phyloP scores from a whole-genome alignment of 92 coral and sea anemone genomes.

The Blastomussa wellsi region DNA sequence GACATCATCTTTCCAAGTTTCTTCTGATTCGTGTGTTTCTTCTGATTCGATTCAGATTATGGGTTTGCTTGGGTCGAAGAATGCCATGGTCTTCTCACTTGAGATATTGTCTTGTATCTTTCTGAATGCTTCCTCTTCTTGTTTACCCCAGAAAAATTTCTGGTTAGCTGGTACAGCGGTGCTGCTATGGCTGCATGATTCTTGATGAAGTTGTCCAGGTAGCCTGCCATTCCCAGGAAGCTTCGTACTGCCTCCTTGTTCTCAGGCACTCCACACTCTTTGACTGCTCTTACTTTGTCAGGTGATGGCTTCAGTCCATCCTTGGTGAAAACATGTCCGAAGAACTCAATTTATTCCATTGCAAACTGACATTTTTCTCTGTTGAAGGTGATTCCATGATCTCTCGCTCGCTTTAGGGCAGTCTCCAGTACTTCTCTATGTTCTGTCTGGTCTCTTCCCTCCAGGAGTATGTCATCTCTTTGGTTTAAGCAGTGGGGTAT shows the following conservation, averaged over 20 bases:
- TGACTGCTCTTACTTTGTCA: slow-evolving; percentile 67
- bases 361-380: slow-evolving; percentile 61
- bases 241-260: too few relatives aligned
- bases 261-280: slow-evolving; percentile 52
- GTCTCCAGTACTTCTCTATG: slow-evolving; percentile 33
- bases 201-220: slow-evolving; percentile 25
- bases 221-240: background rate
- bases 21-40: slow-evolving; percentile 55
- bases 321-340: slow-evolving; percentile 54
- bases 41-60: too few relatives aligned
- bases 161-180: slow-evolving; percentile 35
- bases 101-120: slow-evolving; percentile 66
- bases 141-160: slow-evolving; percentile 39
- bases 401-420: slow-evolving; percentile 55
- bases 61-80: too few relatives aligned
- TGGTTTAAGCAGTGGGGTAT: slow-evolving; percentile 51
- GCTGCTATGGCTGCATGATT: slow-evolving; percentile 55
- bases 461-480: slow-evolving; percentile 51
- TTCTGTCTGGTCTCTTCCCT: slow-evolving; percentile 33
- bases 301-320: slow-evolving; percentile 62
- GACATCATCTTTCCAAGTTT: slow-evolving; percentile 40
- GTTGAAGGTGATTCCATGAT: slow-evolving; percentile 42
- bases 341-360: slow-evolving; percentile 50
- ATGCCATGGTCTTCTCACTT: slow-evolving; percentile 11
- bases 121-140: slow-evolving; percentile 53